Conservation (phyloP, 2,888 invertebrate genomes). For the Lysandra coridon region DNA sequence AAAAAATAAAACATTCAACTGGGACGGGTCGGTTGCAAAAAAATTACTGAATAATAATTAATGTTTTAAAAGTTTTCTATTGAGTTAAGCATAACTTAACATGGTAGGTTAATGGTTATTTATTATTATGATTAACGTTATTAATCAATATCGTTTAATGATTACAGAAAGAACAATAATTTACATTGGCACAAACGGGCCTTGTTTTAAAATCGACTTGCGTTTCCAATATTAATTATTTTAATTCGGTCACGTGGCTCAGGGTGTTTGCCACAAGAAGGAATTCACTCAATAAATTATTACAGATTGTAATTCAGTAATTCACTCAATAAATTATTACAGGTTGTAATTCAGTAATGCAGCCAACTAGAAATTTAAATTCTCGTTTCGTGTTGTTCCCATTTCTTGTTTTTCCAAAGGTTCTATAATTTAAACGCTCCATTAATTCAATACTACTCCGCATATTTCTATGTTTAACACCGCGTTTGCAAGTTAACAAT, state of each 20-base stretch:
- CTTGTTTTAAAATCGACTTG: too few relatives aligned
- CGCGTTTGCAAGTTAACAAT: background rate
- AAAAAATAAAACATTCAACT: background rate
- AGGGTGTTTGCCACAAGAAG: background rate
- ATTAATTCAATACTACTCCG: constrained; percentile 13
- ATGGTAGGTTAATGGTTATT: too few relatives aligned
- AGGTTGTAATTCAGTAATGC: constrained; percentile 25
- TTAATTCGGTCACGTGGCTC: too few relatives aligned
- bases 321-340: constrained; percentile 17
- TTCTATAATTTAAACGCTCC: constrained; percentile 5
- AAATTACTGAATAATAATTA: too few relatives aligned
- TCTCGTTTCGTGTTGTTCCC: constrained; percentile 14
- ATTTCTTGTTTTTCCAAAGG: constrained; percentile 24
- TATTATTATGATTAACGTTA: too few relatives aligned
- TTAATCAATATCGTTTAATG: too few relatives aligned
- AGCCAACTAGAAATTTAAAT: constrained; percentile 20
- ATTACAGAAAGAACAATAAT: too few relatives aligned
- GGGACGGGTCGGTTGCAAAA: too few relatives aligned
- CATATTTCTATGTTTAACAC: background rate
- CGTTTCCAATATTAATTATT: too few relatives aligned
- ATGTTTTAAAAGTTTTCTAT: too few relatives aligned
- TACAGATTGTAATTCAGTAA: constrained; percentile 26
- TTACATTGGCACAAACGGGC: too few relatives aligned
- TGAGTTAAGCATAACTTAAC: too few relatives aligned
- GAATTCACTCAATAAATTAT: constrained; percentile 15